A percentile compares a stretch with the other conserved stretches of the same genome.
phyloP scores from a whole-genome alignment of 92 coral and sea anemone species.

The Plumapathes pennacea region DNA sequence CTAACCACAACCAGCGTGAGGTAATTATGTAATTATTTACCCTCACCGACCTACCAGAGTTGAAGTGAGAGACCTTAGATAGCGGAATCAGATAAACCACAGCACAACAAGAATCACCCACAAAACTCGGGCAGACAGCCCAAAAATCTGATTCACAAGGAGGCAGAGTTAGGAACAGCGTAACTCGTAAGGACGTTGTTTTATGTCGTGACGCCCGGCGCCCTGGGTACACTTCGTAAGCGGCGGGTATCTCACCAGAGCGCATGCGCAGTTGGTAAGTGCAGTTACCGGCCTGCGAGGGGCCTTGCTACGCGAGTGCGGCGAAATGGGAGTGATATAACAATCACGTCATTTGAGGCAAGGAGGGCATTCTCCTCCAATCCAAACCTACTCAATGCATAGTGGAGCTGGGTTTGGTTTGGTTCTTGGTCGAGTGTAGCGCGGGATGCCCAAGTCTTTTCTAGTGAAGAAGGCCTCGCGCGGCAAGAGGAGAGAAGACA shows the following conservation, averaged over 20 bases:
- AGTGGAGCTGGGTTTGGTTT: conserved; percentile 16
- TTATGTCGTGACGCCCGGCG: background rate
- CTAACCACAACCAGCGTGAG: conserved; percentile 61
- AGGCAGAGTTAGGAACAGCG: no score
- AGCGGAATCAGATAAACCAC: conserved; percentile 14
- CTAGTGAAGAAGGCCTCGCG: conserved; percentile 86
- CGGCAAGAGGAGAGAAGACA: conserved; percentile 53
- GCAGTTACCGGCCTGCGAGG: conserved; percentile 8
- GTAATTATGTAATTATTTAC: conserved; percentile 74
- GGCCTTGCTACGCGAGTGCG: background rate
- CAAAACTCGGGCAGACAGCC: background rate
- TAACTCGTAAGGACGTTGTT: no score
- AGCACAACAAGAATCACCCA: background rate
- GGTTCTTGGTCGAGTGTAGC: conserved; percentile 14
- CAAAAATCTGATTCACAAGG: no score
- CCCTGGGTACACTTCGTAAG: background rate
- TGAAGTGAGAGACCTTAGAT: conserved; percentile 22
- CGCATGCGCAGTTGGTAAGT: conserved; percentile 40
- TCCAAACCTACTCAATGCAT: conserved; percentile 32
- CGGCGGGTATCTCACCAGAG: conserved; percentile 6
- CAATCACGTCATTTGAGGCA: conserved; percentile 47
- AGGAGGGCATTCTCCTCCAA: conserved; percentile 50
- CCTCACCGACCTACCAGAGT: conserved; percentile 26
- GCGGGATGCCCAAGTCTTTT: conserved; percentile 98
- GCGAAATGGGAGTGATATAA: no score